Conservation (phyloP, 1,140 invertebrate genomes). For the Phymastichus coffea region DNA sequence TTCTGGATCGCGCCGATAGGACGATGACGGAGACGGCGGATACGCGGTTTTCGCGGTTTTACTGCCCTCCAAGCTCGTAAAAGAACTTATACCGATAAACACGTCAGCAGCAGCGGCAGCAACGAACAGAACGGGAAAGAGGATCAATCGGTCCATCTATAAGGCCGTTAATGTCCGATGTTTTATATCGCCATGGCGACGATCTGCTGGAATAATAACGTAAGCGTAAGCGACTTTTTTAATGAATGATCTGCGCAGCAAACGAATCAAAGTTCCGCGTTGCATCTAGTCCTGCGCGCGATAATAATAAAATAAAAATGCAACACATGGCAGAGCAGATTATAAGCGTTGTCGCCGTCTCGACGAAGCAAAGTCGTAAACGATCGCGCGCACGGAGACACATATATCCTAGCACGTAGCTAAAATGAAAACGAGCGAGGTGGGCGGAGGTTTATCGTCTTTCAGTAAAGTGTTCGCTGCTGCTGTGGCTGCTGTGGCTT, state of each 20-base stretch:
- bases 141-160: slow-evolving; percentile 20
- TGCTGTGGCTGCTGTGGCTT: too few species aligned
- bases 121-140: neutral
- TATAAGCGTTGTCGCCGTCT: neutral
- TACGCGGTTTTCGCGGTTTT: slow-evolving; percentile 19
- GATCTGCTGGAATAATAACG: slow-evolving; percentile 18
- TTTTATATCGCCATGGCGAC: slow-evolving; percentile 11
- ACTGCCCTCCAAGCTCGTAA: slow-evolving; percentile 18
- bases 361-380: slow-evolving; percentile 37
- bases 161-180: slow-evolving; percentile 18
- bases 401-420: slow-evolving; percentile 31
- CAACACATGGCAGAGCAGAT: too few species aligned
- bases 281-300: too few species aligned
- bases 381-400: slow-evolving; percentile 15
- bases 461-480: slow-evolving; percentile 43
- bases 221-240: too few species aligned
- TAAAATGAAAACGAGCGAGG: slow-evolving; percentile 37
- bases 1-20: slow-evolving; percentile 24
- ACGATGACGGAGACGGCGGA: neutral
- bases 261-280: too few species aligned
- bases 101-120: neutral
- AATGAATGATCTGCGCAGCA: slow-evolving; percentile 14
- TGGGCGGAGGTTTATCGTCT: slow-evolving; percentile 42
- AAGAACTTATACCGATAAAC: slow-evolving; percentile 27
- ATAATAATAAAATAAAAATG: too few species aligned